Evolutionary conservation across 2,888 invertebrate genomes (phyloP).

Genomic region (Aspidiotus destructor): DNA sequence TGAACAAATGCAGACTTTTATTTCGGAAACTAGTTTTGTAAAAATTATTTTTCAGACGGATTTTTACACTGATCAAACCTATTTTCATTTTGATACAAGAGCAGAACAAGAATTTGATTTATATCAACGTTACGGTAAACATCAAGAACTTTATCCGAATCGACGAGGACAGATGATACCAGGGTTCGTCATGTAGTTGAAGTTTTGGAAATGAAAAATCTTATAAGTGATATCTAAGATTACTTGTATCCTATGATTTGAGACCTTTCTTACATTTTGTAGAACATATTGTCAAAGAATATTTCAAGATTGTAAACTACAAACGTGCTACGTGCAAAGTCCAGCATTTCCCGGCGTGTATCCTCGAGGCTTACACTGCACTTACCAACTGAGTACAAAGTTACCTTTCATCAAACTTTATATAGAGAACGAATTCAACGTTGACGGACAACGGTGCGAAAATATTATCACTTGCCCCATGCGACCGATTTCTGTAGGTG

Average conservation of each 20-base stretch:
- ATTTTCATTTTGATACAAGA: slow-evolving; percentile 74
- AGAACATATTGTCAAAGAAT: slow-evolving; percentile 80
- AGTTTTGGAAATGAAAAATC: not conserved
- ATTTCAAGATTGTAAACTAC: slow-evolving; percentile 76
- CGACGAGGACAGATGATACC: slow-evolving; percentile 78
- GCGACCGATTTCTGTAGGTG: slow-evolving; percentile 76
- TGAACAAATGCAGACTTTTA: slow-evolving; percentile 87
- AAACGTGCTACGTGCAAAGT: slow-evolving; percentile 88
- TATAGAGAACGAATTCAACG: slow-evolving; percentile 87
- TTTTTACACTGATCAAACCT: slow-evolving; percentile 86
- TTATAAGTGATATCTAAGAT: not conserved
- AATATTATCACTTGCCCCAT: slow-evolving; percentile 92
- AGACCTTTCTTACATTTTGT: slow-evolving; percentile 38
- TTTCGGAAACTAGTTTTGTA: slow-evolving; percentile 87
- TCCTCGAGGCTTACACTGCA: slow-evolving; percentile 80
- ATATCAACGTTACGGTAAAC: slow-evolving; percentile 82
- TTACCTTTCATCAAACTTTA: slow-evolving; percentile 65
- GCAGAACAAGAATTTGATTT: slow-evolving; percentile 87
- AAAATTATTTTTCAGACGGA: slow-evolving; percentile 84
- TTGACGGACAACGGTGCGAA: slow-evolving; percentile 85
- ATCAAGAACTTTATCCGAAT: slow-evolving; percentile 85
- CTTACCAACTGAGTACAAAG: slow-evolving; percentile 78
- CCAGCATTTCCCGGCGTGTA: slow-evolving; percentile 89
- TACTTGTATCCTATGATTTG: not conserved
- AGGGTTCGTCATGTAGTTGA: slow-evolving; percentile 49